These are phyloP conservation scores for Serilophus lunatus DNA, from an alignment of 2,113 vertebrate genomes.

Conservation along the genomic window DNA sequence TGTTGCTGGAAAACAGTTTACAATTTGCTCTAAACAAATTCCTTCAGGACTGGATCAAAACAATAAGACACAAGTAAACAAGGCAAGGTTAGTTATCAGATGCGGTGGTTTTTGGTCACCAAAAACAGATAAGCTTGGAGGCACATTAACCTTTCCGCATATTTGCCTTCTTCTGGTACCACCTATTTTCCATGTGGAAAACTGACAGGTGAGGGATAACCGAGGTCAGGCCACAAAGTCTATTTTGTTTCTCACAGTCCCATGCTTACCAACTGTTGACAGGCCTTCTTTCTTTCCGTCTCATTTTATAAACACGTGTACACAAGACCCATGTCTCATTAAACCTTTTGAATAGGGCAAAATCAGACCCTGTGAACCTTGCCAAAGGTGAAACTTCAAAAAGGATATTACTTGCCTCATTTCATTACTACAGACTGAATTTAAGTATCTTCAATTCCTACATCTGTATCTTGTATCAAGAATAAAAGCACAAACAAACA, in stretches of 20 bases:
- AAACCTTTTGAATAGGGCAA: not conserved
- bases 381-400: slow-evolving; percentile 12
- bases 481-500: not conserved
- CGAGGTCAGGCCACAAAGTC: not conserved
- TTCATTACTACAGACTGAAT: not conserved
- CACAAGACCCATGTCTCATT: not conserved
- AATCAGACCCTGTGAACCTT: not conserved
- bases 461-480: not conserved
- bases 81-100: not conserved
- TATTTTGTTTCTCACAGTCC: slow-evolving; percentile 5
- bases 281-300: not conserved
- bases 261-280: not conserved
- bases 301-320: not conserved
- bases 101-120: not conserved
- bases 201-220: not conserved
- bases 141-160: not conserved
- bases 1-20: not conserved
- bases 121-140: not conserved
- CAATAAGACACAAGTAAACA: not conserved
- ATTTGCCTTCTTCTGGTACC: not conserved
- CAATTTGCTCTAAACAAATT: not conserved
- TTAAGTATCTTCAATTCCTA: not conserved
- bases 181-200: not conserved
- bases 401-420: not conserved
- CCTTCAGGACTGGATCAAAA: not conserved